Evolutionary conservation across 2,797 vertebrate species (phyloP).

Genomic region (Peromyscus melanophrys): DNA sequence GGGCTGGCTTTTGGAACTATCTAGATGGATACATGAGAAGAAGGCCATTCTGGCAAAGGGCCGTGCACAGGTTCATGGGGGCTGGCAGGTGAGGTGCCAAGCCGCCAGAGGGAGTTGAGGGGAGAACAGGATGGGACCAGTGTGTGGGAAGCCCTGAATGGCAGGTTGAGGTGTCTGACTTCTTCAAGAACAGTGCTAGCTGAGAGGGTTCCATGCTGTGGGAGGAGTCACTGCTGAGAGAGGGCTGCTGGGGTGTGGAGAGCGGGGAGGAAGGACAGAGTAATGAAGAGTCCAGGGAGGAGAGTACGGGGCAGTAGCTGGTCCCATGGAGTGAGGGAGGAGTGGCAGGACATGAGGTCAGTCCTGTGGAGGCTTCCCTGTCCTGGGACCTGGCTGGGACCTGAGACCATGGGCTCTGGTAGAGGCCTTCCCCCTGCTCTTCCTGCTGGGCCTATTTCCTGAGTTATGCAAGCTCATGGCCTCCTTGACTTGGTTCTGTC

Average conservation of each 20-base stretch:
- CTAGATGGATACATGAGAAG: not conserved
- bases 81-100: not conserved
- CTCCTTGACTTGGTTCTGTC: slow-evolving; percentile 51
- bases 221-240: not conserved
- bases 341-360: not conserved
- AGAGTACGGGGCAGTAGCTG: not conserved
- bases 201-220: not conserved
- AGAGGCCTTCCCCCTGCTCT: not conserved
- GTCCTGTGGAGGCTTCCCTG: not conserved
- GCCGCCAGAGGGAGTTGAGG: not conserved
- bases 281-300: not conserved
- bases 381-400: not conserved
- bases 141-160: not conserved
- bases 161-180: not conserved
- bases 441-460: slow-evolving; percentile 61
- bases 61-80: not conserved
- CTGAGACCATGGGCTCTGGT: not conserved
- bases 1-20: not conserved
- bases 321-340: not conserved
- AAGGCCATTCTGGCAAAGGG: not conserved
- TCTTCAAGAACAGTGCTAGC: not conserved
- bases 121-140: not conserved
- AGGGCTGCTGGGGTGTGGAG: not conserved
- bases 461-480: slow-evolving; percentile 59
- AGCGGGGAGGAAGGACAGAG: not conserved